These are phyloP conservation scores for Azorinus chamasolen DNA, from an alignment of 2,888 invertebrate genomes.

Conservation along the genomic window DNA sequence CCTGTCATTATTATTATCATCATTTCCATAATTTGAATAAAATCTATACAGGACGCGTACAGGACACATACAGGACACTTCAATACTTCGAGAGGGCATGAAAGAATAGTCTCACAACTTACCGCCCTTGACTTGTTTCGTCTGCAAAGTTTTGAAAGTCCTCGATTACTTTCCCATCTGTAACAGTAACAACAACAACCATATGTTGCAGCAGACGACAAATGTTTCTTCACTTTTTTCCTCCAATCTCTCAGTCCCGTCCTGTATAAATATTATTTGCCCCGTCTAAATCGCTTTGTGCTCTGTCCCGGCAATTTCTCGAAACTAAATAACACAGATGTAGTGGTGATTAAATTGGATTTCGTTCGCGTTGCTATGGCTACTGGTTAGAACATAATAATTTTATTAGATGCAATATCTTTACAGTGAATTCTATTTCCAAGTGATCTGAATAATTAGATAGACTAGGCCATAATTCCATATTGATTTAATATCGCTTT, in stretches of 20 bases:
- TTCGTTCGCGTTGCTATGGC: conserved; percentile 65
- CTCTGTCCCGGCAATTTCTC: conserved; percentile 52
- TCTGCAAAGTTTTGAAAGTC: too few relatives aligned
- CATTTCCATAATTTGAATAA: too few relatives aligned
- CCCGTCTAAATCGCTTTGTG: conserved; percentile 46
- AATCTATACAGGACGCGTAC: too few relatives aligned
- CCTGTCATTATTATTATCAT: too few relatives aligned
- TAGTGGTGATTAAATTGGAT: conserved; percentile 68
- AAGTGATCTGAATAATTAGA: conserved; percentile 66
- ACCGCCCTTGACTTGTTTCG: too few relatives aligned
- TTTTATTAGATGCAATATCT: conserved; percentile 71
- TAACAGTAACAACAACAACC: too few relatives aligned
- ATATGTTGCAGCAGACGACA: conserved; percentile 22
- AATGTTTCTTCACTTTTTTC: conserved; percentile 26
- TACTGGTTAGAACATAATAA: conserved; percentile 67
- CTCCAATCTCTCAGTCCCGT: conserved; percentile 31
- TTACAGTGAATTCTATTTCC: conserved; percentile 67
- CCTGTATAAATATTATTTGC: conserved; percentile 50
- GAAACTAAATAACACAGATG: conserved; percentile 69
- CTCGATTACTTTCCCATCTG: too few relatives aligned
- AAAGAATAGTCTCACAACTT: too few relatives aligned
- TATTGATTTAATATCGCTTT: conserved; percentile 62
- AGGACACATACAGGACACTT: too few relatives aligned
- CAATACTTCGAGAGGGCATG: too few relatives aligned
- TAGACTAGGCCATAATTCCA: conserved; percentile 64